Percentiles rank a stretch among this genome's conserved stretches.
Conservation (phyloP, 2,113 vertebrate species). For the Myodes glareolus region DNA sequence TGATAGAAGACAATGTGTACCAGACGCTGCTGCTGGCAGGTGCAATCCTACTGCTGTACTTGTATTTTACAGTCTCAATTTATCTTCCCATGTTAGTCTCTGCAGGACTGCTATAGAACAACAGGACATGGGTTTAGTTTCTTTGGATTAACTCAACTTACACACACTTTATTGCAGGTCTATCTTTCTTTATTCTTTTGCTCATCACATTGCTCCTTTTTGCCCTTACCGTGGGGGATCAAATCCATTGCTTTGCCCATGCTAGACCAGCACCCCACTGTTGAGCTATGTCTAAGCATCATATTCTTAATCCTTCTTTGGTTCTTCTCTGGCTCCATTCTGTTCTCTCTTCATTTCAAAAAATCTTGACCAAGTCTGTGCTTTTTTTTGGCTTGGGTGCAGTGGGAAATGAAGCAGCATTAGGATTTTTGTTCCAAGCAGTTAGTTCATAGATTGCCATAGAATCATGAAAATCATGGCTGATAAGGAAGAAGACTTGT, state of each 20-base stretch:
- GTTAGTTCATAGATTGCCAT: background rate
- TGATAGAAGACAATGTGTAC: slow-evolving; percentile 18
- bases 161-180: background rate
- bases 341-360: background rate
- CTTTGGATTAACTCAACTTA: background rate
- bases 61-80: background rate
- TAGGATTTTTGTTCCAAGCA: background rate
- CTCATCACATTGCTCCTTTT: background rate
- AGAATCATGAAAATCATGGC: background rate
- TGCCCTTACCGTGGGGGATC: background rate
- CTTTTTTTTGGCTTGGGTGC: background rate
- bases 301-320: background rate
- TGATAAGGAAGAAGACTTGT: background rate
- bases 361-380: background rate
- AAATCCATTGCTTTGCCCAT: background rate
- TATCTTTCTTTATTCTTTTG: background rate
- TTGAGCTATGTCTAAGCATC: background rate
- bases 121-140: background rate
- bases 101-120: background rate
- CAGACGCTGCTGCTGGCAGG: slow-evolving; percentile 14
- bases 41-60: background rate
- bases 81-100: background rate
- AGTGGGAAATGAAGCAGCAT: background rate
- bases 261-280: background rate
- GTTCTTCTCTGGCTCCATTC: background rate